Conservation (phyloP, 2,113 vertebrate species). For the Sakesphorus luctuosus region DNA sequence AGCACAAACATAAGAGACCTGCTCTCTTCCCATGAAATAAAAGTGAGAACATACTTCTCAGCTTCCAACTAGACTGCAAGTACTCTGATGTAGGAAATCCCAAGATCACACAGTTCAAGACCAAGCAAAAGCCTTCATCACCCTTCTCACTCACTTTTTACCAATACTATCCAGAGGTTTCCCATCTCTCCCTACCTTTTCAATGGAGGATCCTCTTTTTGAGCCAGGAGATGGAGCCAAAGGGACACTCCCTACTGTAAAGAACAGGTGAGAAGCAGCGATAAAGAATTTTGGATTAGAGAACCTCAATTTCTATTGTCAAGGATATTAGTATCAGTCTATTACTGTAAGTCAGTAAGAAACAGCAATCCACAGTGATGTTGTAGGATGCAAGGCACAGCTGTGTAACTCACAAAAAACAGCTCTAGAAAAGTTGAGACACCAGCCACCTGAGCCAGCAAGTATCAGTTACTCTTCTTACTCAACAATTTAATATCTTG, state of each 20-base stretch:
- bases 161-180: not conserved
- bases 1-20: not conserved
- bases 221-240: conserved; percentile 62
- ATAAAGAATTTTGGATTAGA: not conserved
- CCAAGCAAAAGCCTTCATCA: not conserved
- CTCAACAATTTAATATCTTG: not conserved
- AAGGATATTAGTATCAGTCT: not conserved
- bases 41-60: not conserved
- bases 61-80: not conserved
- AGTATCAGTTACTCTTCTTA: not conserved
- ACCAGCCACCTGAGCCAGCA: not conserved
- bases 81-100: not conserved
- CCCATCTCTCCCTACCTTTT: not conserved
- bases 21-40: not conserved
- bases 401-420: not conserved
- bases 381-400: not conserved
- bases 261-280: not conserved
- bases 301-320: not conserved
- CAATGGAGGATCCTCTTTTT: not conserved
- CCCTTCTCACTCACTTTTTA: not conserved
- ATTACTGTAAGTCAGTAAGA: not conserved
- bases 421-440: not conserved
- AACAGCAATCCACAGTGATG: not conserved
- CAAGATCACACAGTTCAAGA: not conserved
- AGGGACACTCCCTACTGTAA: conserved; percentile 23